phyloP scores from a whole-genome alignment of 2,888 invertebrate species.

The Papilio elwesi region DNA sequence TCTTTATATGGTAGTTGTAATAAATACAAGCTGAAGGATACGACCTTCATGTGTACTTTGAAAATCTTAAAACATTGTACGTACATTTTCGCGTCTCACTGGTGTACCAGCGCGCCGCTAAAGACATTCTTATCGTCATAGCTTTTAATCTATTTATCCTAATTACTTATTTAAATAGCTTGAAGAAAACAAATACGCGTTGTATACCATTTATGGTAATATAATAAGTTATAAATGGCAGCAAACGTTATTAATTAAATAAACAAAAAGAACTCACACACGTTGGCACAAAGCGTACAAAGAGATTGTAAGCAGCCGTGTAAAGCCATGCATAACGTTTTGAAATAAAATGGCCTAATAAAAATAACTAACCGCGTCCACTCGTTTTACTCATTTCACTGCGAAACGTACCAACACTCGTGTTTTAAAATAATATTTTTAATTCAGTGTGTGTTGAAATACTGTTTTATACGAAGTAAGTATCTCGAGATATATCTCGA shows the following conservation, averaged over 20 bases:
- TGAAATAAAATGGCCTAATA: conserved; percentile 56
- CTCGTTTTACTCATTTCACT: conserved; percentile 40
- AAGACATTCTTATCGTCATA: neutral
- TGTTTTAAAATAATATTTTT: conserved; percentile 41
- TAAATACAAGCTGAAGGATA: neutral
- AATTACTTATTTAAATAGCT: too few relatives aligned
- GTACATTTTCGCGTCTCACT: neutral
- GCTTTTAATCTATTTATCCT: too few relatives aligned
- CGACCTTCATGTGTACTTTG: neutral
- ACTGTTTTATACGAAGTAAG: conserved; percentile 40
- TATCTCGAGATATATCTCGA: conserved; percentile 59
- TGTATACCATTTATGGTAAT: neutral
- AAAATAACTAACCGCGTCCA: conserved; percentile 48
- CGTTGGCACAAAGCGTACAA: conserved; percentile 41
- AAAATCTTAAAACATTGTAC: neutral
- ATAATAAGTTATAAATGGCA: neutral
- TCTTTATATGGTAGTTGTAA: neutral
- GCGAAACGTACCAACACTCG: conserved; percentile 42
- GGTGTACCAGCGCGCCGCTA: neutral
- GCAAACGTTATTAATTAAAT: conserved; percentile 12
- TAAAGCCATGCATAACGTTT: conserved; percentile 52
- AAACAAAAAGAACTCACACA: conserved; percentile 14
- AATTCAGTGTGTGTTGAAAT: conserved; percentile 31
- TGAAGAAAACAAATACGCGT: too few relatives aligned
- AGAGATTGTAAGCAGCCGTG: conserved; percentile 48